Evolutionary conservation across 2,888 invertebrate genomes (phyloP), one percentile per base, ranked within the genome.

Genomic region (Ennomos erosarius): DNA sequence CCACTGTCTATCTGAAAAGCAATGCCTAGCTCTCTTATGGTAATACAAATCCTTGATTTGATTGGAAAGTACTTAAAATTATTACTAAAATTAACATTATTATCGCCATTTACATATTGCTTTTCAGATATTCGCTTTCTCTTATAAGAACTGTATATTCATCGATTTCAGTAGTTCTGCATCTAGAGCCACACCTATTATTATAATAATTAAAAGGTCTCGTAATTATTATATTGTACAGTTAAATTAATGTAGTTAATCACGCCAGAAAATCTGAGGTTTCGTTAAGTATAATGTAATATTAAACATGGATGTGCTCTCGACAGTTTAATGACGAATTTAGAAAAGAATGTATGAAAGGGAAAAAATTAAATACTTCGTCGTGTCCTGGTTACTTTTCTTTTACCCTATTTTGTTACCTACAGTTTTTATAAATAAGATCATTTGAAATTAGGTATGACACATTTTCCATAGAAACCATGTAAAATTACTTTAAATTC

Each of bases 321-420:
- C 86, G 87, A 88, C 87, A 88, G 87, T 90, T 90, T 86, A 86
- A 89, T 88, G 90, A 91, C 91, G 91, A 92, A 92, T 90, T 90
- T 90, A 90, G 91, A 90, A 90, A 88, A 89, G 84, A 90, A 84
- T 92, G 92, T 92, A 92, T 85, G 90, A 88, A 89, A 91, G 84
- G 84, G 78, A 88, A 89, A 87, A 88, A 86, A 90, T 89, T 91
- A 91, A 92, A 92, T 91, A 90, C 83, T 91, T 92, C 92, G 92
- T 92, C 92, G 91, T 92, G 91, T 92, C 92, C 82, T 76, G 76
- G 84, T 79, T 79, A 75, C 76, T 84, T 88, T 87, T 88, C 81
- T 75, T 79, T 79, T 73, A 56, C 55, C 69, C 71, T 71, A 64
- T 63, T 44, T 70, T 68, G 10, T 62, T 67, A n/a, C n/a, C n/a